Base-by-base conservation (phyloP, 2,888 invertebrate species). In the Chaetoderma sp. region DNA sequence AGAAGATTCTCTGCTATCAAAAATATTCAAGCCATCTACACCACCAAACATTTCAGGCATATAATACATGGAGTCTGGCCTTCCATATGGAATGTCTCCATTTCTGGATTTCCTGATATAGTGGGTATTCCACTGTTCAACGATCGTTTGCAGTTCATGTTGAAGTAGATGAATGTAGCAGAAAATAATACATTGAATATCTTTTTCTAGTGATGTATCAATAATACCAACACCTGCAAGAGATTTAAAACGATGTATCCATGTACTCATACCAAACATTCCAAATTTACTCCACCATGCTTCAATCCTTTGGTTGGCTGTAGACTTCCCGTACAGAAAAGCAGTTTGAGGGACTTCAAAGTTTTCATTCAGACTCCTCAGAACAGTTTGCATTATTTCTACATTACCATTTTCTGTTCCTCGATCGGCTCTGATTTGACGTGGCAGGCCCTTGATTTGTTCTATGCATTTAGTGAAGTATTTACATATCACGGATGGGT, bases 351-450 rank as follows among this genome's bases (percentile, higher is more conserved):
- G n/a, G 10, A 10, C 10, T n/a, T 33, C 33, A 18, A 32, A 8
- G n/a, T 55, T n/a, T n/a, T 18, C 5, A n/a, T 5, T 55, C n/a
- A 16, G n/a, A 33, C 13, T 36, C n/a, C 5, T 13, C 33, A 16
- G 33, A n/a, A 55, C 18, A 32, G 18, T 32, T 8, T 16, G 16
- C 55, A n/a, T n/a, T n/a, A n/a, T n/a, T n/a, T n/a, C n/a, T n/a
- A n/a, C n/a, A 21, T 36, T 36, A 16, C 39, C 27, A 23, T 61
- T 61, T 42, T 61, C 61, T 16, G 61, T 61, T 5, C 61, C 54
- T 18, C 18, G 23, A 5, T 61, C 61, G 18, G 61, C 39, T 27
- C 61, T 4, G n/a, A 54, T 21, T 30, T 18, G 21, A 18, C 18
- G 6, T 3, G 54, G 54, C 32, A 50, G 36, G 16, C 36, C 33